Conservation (phyloP, 2,797 vertebrate species). For the Thunnus albacares region DNA sequence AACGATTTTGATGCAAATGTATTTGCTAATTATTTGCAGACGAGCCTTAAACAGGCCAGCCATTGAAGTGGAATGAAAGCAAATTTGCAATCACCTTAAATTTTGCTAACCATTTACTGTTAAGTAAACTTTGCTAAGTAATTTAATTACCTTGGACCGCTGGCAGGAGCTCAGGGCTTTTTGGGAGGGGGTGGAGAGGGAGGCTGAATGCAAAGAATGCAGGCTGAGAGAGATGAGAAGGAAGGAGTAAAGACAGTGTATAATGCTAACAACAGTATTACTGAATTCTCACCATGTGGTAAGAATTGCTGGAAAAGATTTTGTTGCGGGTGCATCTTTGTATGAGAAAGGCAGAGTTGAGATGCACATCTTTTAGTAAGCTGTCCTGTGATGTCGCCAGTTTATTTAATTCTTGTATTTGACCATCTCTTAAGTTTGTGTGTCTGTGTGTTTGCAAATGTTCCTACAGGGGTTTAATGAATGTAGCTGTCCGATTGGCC, state of each 20-base stretch:
- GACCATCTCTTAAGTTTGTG: constrained; percentile 29
- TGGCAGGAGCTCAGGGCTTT: constrained; percentile 75
- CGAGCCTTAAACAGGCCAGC: constrained; percentile 88
- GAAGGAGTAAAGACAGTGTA: constrained; percentile 37
- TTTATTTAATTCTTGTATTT: neutral
- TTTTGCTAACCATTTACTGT: constrained; percentile 90
- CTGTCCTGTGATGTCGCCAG: constrained; percentile 25
- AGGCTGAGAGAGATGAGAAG: constrained; percentile 61
- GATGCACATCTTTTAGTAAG: constrained; percentile 34
- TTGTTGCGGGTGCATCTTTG: constrained; percentile 25
- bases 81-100: constrained; percentile 93
- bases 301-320: constrained; percentile 16
- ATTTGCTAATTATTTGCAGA: constrained; percentile 94
- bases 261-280: constrained; percentile 41
- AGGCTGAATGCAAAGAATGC: constrained; percentile 62
- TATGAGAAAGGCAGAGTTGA: neutral
- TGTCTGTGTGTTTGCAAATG: constrained; percentile 41
- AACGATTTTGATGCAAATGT: constrained; percentile 95
- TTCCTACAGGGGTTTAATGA: constrained; percentile 46
- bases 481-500: constrained; percentile 57
- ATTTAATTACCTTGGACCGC: constrained; percentile 89
- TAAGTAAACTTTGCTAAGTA: constrained; percentile 93
- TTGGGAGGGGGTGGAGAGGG: constrained; percentile 42
- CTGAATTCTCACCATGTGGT: constrained; percentile 52
- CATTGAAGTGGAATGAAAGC: constrained; percentile 94